Evolutionary conservation across 2,888 invertebrate species (phyloP).

Genomic region (Apamea anceps): DNA sequence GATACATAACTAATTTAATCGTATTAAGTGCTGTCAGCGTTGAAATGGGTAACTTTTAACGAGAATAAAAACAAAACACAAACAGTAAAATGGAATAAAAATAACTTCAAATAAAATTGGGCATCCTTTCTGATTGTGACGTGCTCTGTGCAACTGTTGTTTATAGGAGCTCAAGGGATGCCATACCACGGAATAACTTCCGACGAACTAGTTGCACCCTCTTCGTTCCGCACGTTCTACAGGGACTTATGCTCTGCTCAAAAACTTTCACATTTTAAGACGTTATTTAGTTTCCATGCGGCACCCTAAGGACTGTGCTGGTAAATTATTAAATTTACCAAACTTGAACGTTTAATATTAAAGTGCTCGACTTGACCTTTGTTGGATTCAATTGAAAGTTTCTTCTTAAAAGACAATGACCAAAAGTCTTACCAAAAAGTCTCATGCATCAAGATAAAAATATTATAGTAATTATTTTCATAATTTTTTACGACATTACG

Average conservation of each 20-base stretch:
- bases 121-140: constrained; percentile 45
- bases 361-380: constrained; percentile 59
- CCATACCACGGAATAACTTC: constrained; percentile 74
- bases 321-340: constrained; percentile 83
- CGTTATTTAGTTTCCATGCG: constrained; percentile 78
- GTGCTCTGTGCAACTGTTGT: constrained; percentile 65
- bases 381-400: constrained; percentile 60
- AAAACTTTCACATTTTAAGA: constrained; percentile 86
- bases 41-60: constrained; percentile 15
- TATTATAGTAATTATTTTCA: too few relatives aligned
- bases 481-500: too few relatives aligned
- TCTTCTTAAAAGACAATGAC: constrained; percentile 8
- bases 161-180: constrained; percentile 70
- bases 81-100: constrained; percentile 6
- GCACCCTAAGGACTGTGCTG: constrained; percentile 70
- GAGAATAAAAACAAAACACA: constrained; percentile 30
- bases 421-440: too few relatives aligned
- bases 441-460: too few relatives aligned
- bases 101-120: constrained; percentile 24
- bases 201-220: constrained; percentile 69
- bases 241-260: constrained; percentile 73
- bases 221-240: constrained; percentile 60
- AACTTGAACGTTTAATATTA: constrained; percentile 64
- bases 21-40: constrained; percentile 32
- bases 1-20: constrained; percentile 58